Conservation (phyloP, 2,113 vertebrate genomes). For the Colossoma macropomum region DNA sequence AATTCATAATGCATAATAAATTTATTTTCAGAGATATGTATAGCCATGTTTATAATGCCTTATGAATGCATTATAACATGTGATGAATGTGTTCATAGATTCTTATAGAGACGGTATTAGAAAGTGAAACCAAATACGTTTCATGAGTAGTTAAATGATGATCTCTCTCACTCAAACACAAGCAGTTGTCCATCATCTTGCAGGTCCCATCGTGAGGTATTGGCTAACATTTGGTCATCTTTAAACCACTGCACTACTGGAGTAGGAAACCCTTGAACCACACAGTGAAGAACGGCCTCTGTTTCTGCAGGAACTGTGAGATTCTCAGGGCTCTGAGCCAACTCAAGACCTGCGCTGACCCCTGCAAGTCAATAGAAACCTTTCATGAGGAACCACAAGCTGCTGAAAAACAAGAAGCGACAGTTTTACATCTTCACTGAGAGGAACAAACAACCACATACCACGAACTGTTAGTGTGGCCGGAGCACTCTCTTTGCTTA, state of each 20-base stretch:
- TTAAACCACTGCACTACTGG: slow-evolving; percentile 81
- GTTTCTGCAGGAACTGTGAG: slow-evolving; percentile 70
- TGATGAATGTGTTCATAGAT: too few species aligned
- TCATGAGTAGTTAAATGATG: background rate
- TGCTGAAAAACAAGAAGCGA: background rate
- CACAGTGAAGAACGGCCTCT: slow-evolving; percentile 71
- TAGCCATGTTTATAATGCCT: too few species aligned
- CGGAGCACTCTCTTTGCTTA: slow-evolving; percentile 66
- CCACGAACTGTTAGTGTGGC: slow-evolving; percentile 73
- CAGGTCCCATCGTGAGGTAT: slow-evolving; percentile 65
- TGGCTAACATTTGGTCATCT: slow-evolving; percentile 69
- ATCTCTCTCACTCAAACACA: slow-evolving; percentile 72
- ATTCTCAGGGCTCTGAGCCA: slow-evolving; percentile 74
- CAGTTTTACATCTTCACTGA: background rate
- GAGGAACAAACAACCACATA: slow-evolving; percentile 47
- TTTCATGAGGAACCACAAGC: background rate
- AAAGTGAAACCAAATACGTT: too few species aligned
- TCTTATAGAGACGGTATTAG: too few species aligned
- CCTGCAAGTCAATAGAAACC: slow-evolving; percentile 43
- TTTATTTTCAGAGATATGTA: too few species aligned
- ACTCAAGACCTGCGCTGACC: slow-evolving; percentile 63
- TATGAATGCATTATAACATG: too few species aligned
- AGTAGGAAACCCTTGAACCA: slow-evolving; percentile 71
- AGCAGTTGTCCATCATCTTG: slow-evolving; percentile 77
- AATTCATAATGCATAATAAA: too few species aligned